phyloP scores from a whole-genome alignment of 2,113 vertebrate species.

The Coptodon bakossiorum region DNA sequence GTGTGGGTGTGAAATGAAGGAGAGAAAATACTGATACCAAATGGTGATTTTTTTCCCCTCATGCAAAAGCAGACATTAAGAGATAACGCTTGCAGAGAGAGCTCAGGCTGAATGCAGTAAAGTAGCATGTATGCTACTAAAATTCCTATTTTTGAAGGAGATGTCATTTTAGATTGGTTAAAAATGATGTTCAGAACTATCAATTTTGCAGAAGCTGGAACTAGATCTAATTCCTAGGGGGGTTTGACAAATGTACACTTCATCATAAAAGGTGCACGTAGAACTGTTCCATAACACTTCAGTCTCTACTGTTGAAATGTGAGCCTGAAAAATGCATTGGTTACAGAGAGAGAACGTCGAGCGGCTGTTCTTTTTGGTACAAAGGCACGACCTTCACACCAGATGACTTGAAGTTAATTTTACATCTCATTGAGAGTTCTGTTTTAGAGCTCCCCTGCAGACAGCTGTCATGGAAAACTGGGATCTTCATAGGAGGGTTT shows the following conservation, averaged over 20 bases:
- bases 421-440: slow-evolving; percentile 64
- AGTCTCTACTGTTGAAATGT: background rate
- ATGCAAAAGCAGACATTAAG: background rate
- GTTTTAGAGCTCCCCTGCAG: slow-evolving; percentile 62
- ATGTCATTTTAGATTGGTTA: background rate
- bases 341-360: background rate
- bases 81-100: background rate
- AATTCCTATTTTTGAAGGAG: background rate
- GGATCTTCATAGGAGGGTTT: slow-evolving; percentile 65
- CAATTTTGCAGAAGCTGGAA: background rate
- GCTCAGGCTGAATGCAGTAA: background rate
- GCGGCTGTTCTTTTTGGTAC: slow-evolving; percentile 3
- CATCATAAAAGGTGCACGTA: background rate
- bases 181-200: background rate
- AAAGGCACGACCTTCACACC: slow-evolving; percentile 58
- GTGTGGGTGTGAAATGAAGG: background rate
- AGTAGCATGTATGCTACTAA: background rate
- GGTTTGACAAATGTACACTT: background rate
- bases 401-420: slow-evolving; percentile 63
- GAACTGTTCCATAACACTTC: background rate
- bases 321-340: background rate
- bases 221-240: background rate
- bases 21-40: background rate
- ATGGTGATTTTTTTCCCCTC: background rate
- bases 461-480: slow-evolving; percentile 61